Evolutionary conservation across 2,888 invertebrate genomes (phyloP).

Genomic region (Acleris cristana): DNA sequence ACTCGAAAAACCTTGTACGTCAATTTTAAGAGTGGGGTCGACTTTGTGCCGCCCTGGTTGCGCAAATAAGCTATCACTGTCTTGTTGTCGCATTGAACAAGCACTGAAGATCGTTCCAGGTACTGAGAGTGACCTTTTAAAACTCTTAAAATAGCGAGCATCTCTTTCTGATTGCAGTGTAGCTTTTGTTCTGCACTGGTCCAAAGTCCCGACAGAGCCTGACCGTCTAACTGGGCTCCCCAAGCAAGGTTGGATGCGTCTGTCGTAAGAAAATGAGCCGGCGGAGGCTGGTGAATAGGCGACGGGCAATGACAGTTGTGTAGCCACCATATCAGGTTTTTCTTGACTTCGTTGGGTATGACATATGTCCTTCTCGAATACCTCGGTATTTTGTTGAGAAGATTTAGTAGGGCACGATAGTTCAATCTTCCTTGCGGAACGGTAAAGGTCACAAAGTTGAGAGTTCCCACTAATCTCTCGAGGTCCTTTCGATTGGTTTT

Average conservation of each 20-base stretch:
- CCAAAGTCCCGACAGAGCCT: conserved; percentile 4
- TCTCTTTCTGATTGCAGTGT: too few relatives aligned
- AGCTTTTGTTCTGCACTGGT: not conserved
- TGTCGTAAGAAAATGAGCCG: conserved; percentile 34
- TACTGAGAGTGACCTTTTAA: conserved; percentile 1
- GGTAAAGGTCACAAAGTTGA: conserved; percentile 30
- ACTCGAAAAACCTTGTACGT: not conserved
- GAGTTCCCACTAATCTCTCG: conserved; percentile 17
- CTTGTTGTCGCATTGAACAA: conserved; percentile 23
- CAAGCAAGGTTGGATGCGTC: conserved; percentile 39
- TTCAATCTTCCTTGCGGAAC: conserved; percentile 6
- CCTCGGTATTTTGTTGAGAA: conserved; percentile 3
- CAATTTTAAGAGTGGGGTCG: not conserved
- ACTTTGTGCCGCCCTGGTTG: conserved; percentile 20
- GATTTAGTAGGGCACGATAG: conserved; percentile 1
- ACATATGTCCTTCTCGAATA: not conserved
- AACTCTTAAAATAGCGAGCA: conserved; percentile 11
- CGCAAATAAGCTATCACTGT: conserved; percentile 19
- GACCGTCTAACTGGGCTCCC: conserved; percentile 13
- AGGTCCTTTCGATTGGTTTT: conserved; percentile 22
- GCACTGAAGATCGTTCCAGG: conserved; percentile 1
- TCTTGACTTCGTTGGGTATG: not conserved
- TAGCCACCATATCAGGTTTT: conserved; percentile 10
- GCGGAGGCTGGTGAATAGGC: conserved; percentile 1
- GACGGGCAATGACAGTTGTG: conserved; percentile 1